Percentiles rank a stretch among this genome's conserved stretches.
These are phyloP conservation scores for Canis aureus DNA, from an alignment of 2,113 vertebrate species.

Conservation along the genomic window DNA sequence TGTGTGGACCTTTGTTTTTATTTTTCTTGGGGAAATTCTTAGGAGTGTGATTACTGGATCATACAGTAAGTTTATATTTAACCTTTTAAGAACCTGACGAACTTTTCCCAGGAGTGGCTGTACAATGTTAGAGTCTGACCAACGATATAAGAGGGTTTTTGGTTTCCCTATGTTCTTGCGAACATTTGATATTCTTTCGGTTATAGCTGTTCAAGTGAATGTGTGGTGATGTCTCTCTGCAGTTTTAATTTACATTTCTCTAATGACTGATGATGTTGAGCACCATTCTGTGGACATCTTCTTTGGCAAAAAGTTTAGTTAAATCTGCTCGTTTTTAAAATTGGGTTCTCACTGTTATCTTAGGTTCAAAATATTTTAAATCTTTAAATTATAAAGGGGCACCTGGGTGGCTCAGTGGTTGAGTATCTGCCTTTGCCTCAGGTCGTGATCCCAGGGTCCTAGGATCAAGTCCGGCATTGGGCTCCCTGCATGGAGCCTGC, in stretches of 20 bases:
- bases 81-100: conserved; percentile 42
- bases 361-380: background rate
- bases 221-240: background rate
- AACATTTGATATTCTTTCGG: background rate
- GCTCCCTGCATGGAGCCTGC: no score
- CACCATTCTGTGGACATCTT: background rate
- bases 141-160: background rate
- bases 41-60: background rate
- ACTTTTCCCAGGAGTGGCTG: background rate
- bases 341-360: background rate
- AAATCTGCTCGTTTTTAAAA: background rate
- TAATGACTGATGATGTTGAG: background rate
- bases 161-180: background rate
- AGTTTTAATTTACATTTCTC: conserved; percentile 1
- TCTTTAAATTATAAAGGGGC: no score
- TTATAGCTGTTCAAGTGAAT: background rate
- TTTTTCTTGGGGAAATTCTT: background rate
- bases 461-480: no score
- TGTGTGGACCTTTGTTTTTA: background rate
- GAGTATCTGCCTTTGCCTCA: no score
- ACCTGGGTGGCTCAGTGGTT: no score
- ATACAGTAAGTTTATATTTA: background rate
- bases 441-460: no score
- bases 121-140: background rate
- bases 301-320: background rate